These are phyloP conservation scores for Sebastes goodei DNA, from an alignment of 2,797 vertebrate species.

Conservation along the genomic window DNA sequence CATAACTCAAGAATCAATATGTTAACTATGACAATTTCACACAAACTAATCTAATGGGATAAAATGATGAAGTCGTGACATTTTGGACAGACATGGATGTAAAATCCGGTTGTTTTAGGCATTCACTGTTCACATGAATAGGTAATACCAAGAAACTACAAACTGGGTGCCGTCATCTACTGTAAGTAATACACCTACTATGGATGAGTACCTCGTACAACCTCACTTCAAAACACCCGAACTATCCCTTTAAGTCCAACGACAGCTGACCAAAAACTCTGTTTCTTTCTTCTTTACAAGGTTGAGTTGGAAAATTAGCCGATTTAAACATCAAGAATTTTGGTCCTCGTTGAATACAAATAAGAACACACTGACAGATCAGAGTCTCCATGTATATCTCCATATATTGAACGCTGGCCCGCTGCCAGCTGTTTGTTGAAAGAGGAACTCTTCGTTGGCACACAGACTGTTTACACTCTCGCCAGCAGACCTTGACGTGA, in stretches of 20 bases:
- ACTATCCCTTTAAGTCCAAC: neutral
- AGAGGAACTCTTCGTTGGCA: conserved; percentile 15
- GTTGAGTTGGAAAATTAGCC: too few relatives aligned
- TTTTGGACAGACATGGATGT: too few relatives aligned
- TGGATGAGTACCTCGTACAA: too few relatives aligned
- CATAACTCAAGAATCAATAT: too few relatives aligned
- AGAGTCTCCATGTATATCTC: neutral
- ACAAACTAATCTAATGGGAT: too few relatives aligned
- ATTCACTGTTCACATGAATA: neutral
- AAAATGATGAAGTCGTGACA: too few relatives aligned
- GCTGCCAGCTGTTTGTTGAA: conserved; percentile 15
- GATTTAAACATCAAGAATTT: neutral
- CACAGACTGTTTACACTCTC: conserved; percentile 23
- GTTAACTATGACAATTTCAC: too few relatives aligned
- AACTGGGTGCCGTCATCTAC: too few relatives aligned
- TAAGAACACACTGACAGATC: neutral
- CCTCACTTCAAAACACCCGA: too few relatives aligned
- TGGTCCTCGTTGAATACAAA: neutral
- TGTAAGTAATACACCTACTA: too few relatives aligned
- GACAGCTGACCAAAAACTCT: neutral
- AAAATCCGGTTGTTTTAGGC: neutral
- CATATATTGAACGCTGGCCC: neutral
- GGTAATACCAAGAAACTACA: neutral
- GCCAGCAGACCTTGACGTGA: conserved; percentile 26
- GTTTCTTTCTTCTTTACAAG: neutral